Percentiles rank a stretch among this genome's conserved stretches.
Conservation (phyloP, 1,140 invertebrate species). For the Nasonia longicornis region DNA sequence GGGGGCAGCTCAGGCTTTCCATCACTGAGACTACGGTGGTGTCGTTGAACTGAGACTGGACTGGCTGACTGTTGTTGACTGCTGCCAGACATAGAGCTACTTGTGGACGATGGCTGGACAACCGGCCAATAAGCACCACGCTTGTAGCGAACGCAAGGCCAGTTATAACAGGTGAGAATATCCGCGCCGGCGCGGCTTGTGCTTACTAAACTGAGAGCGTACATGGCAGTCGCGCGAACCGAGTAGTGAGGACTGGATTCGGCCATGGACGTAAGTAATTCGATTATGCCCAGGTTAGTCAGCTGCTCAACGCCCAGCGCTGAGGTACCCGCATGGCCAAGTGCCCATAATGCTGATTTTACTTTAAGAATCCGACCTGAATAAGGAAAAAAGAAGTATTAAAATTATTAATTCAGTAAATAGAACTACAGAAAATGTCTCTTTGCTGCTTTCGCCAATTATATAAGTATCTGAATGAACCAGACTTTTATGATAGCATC, state of each 20-base stretch:
- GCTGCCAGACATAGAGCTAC: background rate
- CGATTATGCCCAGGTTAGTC: conserved; percentile 73
- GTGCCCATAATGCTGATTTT: conserved; percentile 91
- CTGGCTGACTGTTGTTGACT: conserved; percentile 61
- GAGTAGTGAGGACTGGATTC: conserved; percentile 86
- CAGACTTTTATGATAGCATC: too few species aligned
- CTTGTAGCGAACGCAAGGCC: conserved; percentile 86
- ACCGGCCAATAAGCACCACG: conserved; percentile 88
- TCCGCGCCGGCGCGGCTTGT: conserved; percentile 86
- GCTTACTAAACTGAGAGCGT: conserved; percentile 85
- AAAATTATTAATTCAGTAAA: background rate
- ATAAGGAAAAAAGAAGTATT: background rate
- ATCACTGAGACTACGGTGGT: conserved; percentile 66
- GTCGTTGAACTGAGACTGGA: conserved; percentile 62
- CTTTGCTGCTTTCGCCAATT: background rate
- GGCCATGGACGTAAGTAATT: conserved; percentile 77
- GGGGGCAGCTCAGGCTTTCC: conserved; percentile 64
- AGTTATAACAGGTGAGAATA: conserved; percentile 77
- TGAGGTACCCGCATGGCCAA: conserved; percentile 86
- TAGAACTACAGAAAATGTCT: background rate
- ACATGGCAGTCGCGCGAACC: conserved; percentile 89
- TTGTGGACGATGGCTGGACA: conserved; percentile 64
- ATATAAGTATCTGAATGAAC: background rate
- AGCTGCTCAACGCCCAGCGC: conserved; percentile 80
- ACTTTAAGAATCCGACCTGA: conserved; percentile 75